Base-by-base conservation (phyloP, 53 echinoderm and acorn worm species). In the Patiria pectinifera region DNA sequence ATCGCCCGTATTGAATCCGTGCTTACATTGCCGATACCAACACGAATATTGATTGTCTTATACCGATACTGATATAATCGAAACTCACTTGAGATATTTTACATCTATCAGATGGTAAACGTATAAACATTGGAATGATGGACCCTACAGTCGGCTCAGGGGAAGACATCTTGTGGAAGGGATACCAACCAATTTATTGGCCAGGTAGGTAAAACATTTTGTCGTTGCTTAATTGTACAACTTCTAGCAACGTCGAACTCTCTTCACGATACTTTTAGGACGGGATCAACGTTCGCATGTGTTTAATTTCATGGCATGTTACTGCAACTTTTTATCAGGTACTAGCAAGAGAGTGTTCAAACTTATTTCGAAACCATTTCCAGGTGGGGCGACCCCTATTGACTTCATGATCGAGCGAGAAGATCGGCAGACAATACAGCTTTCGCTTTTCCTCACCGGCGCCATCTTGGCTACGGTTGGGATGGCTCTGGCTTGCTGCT, bases 371-470 rank as follows among this genome's bases (percentile, higher is more conserved):
- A 84, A 84, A 18, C 21, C 49, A 58, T 58, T 24, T 59, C 19
- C 59, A 97, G 97, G 97, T 48, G 97, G 96, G 45, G 89, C 94
- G 81, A 95, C 96, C 22, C 97, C 97, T 15, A 94, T 92, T 12
- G 97, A 97, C 81, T 96, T 95, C 15, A 82, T 94, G 59, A 87
- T 95, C 62, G 87, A 92, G 71, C 61, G 60, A 71, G 93, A 91
- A 18, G 84, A 83, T 44, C 81, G 92, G 23, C 92, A 92, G 25
- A 95, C 86, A 10, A 93, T 96, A 14, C 94, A 93, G 6, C 80
- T 91, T 26, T 89, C 95, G 2, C 59, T 96, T 10, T 96, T 96
- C 78, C 76, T 93, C 21, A 83, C 95, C 18, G 93, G 95, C 91
- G 83, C 95, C 6, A 76, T 86, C 60, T 85, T 94, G 21, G 86